Evolutionary conservation across 2,113 vertebrate species (phyloP).

Genomic region (Carassius auratus): DNA sequence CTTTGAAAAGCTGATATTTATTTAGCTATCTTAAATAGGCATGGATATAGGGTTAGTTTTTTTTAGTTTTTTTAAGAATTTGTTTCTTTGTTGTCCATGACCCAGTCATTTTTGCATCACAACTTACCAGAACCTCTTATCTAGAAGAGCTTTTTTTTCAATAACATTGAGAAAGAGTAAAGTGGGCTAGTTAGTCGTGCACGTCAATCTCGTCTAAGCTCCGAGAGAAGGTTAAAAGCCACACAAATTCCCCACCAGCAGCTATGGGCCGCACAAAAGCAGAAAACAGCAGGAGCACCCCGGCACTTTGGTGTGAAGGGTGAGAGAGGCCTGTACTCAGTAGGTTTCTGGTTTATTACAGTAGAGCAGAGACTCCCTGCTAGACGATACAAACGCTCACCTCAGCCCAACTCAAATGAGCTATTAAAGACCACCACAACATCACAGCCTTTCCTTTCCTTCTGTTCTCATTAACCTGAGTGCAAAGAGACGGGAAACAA

Average conservation of each 20-base stretch:
- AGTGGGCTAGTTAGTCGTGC: constrained; percentile 16
- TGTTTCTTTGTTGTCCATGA: no score
- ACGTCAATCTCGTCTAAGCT: constrained; percentile 41
- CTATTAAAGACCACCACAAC: constrained; percentile 45
- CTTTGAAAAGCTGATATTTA: no score
- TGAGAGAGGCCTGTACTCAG: constrained; percentile 35
- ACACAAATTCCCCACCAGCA: constrained; percentile 72
- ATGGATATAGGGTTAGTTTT: no score
- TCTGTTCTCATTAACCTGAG: constrained; percentile 54
- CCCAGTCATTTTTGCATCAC: neutral
- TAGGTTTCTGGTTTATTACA: constrained; percentile 52
- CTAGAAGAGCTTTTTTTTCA: neutral
- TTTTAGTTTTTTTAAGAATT: no score
- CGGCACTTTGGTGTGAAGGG: constrained; percentile 38
- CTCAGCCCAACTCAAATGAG: constrained; percentile 56
- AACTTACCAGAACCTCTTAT: neutral
- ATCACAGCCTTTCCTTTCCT: constrained; percentile 15
- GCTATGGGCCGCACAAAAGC: constrained; percentile 69
- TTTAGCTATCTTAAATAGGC: no score
- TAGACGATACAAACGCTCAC: constrained; percentile 45
- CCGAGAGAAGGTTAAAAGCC: constrained; percentile 72
- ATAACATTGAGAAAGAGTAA: constrained; percentile 14
- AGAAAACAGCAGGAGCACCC: constrained; percentile 61
- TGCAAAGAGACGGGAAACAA: constrained; percentile 51
- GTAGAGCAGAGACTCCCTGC: constrained; percentile 44